A percentile compares a stretch with the other conserved stretches of the same genome.
phyloP scores from a whole-genome alignment of 2,113 vertebrate genomes.

The Crotalus helleri region DNA sequence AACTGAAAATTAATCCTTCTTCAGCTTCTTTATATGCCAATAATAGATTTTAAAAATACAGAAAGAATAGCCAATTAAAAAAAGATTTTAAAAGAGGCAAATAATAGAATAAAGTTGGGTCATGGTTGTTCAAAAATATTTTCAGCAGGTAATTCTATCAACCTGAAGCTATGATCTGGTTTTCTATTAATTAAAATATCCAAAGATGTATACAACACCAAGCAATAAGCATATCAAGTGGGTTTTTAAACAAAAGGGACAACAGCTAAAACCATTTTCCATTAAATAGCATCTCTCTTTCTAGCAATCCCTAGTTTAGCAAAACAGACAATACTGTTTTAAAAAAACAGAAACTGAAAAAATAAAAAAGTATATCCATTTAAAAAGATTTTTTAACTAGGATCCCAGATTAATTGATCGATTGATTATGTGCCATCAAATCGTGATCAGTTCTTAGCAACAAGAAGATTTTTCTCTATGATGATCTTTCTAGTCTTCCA shows the following conservation, averaged over 20 bases:
- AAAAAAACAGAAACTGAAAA: not conserved
- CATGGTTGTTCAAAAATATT: slow-evolving; percentile 5
- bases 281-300: not conserved
- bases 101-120: not conserved
- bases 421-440: not conserved
- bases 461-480: not conserved
- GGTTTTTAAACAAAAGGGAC: not conserved
- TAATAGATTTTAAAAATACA: slow-evolving; percentile 9
- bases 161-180: not conserved
- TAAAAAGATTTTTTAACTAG: not conserved
- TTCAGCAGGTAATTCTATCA: not conserved
- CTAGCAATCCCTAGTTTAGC: not conserved
- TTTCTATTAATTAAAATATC: not conserved
- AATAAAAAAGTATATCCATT: not conserved
- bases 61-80: not conserved
- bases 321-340: not conserved
- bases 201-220: not conserved
- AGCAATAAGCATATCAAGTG: not conserved
- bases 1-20: slow-evolving; percentile 45
- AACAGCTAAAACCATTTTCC: not conserved
- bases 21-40: slow-evolving; percentile 3
- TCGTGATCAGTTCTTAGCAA: not conserved
- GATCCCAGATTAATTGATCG: not conserved
- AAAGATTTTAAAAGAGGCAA: not conserved
- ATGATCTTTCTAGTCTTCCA: not conserved